Conservation (phyloP, 2,888 invertebrate genomes). For the Tetrapedia diversipes region DNA sequence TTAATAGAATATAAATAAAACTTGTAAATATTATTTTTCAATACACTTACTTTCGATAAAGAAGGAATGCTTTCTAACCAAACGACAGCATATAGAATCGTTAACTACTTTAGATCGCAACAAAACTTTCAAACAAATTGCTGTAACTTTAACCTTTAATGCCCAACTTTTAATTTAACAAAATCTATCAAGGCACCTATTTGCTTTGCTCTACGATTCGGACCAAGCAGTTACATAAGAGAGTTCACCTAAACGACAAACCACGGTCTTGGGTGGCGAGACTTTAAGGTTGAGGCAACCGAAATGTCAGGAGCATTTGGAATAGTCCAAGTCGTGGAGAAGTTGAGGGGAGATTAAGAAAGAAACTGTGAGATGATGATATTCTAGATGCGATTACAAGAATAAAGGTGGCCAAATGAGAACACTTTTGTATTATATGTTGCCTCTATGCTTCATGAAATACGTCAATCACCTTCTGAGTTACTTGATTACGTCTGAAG, state of each 20-base stretch:
- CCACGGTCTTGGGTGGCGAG: constrained; percentile 22
- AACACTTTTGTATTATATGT: constrained; percentile 2
- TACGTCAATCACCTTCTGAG: neutral
- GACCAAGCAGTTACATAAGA: constrained; percentile 25
- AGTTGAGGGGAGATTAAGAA: neutral
- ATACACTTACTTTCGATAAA: too few relatives aligned
- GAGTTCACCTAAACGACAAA: constrained; percentile 12
- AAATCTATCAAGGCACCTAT: neutral
- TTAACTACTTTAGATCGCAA: too few relatives aligned
- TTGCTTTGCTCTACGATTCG: constrained; percentile 20
- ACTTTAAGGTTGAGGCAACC: constrained; percentile 28
- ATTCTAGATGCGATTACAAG: neutral
- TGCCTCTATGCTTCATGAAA: constrained; percentile 24
- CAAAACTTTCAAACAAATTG: too few relatives aligned
- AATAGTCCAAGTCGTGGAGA: constrained; percentile 4
- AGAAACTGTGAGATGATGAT: constrained; percentile 16
- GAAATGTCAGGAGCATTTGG: constrained; percentile 42
- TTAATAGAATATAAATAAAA: too few relatives aligned
- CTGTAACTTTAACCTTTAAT: neutral
- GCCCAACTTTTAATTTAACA: neutral
- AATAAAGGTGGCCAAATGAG: neutral
- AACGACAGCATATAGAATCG: too few relatives aligned
- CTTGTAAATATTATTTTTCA: too few relatives aligned
- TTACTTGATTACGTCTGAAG: neutral
- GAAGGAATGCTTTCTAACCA: too few relatives aligned